Evolutionary conservation across 92 coral and sea anemone species (phyloP).

Genomic region (Palythoa grandis): DNA sequence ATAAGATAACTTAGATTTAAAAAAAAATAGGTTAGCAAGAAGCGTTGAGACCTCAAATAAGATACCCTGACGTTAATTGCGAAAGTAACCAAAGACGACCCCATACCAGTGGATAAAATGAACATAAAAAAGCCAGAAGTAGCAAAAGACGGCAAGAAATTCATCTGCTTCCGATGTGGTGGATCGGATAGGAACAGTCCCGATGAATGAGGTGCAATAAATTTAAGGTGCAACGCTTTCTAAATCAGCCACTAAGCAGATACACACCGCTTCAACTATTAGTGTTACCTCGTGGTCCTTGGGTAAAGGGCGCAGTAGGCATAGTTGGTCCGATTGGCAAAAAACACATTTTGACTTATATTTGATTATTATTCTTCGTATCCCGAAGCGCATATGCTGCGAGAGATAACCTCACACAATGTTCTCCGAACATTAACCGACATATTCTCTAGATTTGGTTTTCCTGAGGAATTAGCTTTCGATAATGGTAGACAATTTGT

Average conservation of each 20-base stretch:
- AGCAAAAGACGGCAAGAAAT: conserved; percentile 14
- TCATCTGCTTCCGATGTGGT: conserved; percentile 41
- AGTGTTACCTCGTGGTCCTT: conserved; percentile 55
- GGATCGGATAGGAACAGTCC: conserved; percentile 37
- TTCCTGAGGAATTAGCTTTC: conserved; percentile 62
- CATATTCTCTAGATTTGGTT: conserved; percentile 63
- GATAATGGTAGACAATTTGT: conserved; percentile 68
- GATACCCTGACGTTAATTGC: too few relatives aligned
- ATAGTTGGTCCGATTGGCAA: conserved; percentile 63
- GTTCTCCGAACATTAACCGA: conserved; percentile 49
- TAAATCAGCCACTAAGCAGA: conserved; percentile 26
- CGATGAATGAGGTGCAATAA: conserved; percentile 43
- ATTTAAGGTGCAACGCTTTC: conserved; percentile 47
- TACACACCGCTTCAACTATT: conserved; percentile 58
- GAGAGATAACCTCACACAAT: conserved; percentile 50
- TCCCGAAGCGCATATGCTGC: conserved; percentile 54
- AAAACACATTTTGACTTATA: conserved; percentile 50
- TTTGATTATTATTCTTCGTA: conserved; percentile 61
- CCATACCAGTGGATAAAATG: conserved; percentile 39
- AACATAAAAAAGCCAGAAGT: background rate
- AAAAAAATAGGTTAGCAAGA: conserved; percentile 34
- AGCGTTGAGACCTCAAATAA: conserved; percentile 41
- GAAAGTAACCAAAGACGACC: conserved; percentile 43
- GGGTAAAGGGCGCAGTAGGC: conserved; percentile 66
- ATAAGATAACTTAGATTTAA: conserved; percentile 40